Base-by-base conservation (phyloP, 2,797 vertebrate genomes). In the Apogon hyalosoma region DNA sequence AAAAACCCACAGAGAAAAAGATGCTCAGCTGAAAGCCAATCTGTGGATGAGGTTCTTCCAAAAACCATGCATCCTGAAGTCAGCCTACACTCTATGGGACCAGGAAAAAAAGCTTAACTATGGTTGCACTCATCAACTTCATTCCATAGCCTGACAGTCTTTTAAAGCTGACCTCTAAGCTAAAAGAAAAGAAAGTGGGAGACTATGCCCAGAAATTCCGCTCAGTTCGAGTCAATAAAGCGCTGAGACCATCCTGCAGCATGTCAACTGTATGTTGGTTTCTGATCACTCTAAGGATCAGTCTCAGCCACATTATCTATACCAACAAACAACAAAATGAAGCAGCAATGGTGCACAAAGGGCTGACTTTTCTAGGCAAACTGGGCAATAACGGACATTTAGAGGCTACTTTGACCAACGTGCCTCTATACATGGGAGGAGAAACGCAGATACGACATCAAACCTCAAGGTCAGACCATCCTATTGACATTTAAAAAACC, bases 1-100 rank as follows among this genome's bases (percentile, higher is more conserved):
- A 73, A 71, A 83, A 69, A 50, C 66, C 69, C 58, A 52, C 28
- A 48, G 58, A 71, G 46, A 75, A 75, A 36, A 39, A 36, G 33
- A 19, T 55, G 65, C 53, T 31, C 42, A 54, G 38, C 68, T 11
- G 36, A 53, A 58, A 58, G 43, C 24, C 42, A 28, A 63, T 46
- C 33, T 46, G 7, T 57, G 47, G 33, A 57, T 42, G 55, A 65
- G 54, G 64, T 68, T 60, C 54, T 68, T 64, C 52, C 69, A 46
- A 55, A 46, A 62, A 73, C 41, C 67, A 51, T 56, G 15, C 19
- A 7, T 41, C 50, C 56, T 11, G 9, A 48, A 63, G 55, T 59
- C 50, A 2, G 42, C 14, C 49, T 53, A 15, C 21, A 63, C 59
- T 36, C 41, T 33, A 43, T 53, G 14, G 45, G 36, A 33, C 15